Percentiles rank a stretch among this genome's conserved stretches.
Conservation (phyloP, 2,113 vertebrate genomes). For the Oenanthe oenanthe region DNA sequence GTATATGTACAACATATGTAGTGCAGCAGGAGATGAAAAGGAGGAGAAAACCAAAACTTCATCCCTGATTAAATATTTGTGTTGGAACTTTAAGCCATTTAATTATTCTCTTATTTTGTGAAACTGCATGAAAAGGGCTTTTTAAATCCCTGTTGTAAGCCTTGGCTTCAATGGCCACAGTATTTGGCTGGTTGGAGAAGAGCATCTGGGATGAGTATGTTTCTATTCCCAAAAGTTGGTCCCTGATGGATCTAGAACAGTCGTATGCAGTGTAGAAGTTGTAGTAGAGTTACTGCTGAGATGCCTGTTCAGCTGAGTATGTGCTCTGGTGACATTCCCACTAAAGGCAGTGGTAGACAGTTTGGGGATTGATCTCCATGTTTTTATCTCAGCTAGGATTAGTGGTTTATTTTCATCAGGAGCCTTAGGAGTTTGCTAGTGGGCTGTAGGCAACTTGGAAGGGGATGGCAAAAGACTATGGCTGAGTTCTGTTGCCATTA, state of each 20-base stretch:
- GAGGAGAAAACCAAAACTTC: background rate
- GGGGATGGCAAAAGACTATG: background rate
- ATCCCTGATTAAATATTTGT: background rate
- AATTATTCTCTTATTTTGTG: background rate
- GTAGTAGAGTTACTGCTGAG: background rate
- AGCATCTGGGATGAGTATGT: background rate
- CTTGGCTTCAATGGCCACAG: background rate
- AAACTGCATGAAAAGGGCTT: background rate
- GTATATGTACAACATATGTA: accelerated
- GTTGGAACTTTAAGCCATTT: background rate
- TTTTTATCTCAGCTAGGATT: background rate
- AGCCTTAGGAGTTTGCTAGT: background rate
- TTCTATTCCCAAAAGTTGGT: background rate
- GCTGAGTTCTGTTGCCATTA: background rate
- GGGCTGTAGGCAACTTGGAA: background rate
- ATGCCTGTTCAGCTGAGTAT: background rate
- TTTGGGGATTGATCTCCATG: accelerated
- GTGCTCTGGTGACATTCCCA: background rate
- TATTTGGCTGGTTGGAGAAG: background rate
- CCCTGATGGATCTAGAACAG: background rate
- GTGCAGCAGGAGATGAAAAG: background rate
- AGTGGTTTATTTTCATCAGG: background rate
- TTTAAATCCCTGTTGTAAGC: background rate
- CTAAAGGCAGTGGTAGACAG: background rate
- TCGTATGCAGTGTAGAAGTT: background rate